phyloP scores from a whole-genome alignment of 2,113 vertebrate species.

The Solenodon paradoxus region DNA sequence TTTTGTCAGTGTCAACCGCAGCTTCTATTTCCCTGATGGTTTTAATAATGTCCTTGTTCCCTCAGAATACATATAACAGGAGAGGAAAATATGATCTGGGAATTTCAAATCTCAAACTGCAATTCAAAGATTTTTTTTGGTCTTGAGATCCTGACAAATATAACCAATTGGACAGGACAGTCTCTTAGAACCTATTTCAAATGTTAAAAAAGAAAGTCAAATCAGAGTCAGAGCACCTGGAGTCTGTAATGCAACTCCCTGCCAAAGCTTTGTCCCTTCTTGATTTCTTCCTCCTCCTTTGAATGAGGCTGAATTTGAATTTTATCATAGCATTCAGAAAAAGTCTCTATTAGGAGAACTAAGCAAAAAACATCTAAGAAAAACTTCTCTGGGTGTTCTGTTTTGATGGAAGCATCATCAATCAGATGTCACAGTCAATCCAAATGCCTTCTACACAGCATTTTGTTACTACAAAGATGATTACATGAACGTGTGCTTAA shows the following conservation, averaged over 20 bases:
- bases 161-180: conserved; percentile 32
- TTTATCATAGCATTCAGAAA: conserved; percentile 6
- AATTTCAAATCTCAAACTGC: conserved; percentile 72
- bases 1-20: background rate
- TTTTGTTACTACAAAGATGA: background rate
- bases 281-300: background rate
- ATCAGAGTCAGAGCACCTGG: background rate
- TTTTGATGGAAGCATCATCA: background rate
- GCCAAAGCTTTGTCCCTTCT: background rate
- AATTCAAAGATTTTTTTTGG: conserved; percentile 37
- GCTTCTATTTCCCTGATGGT: conserved; percentile 32
- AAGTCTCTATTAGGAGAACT: background rate
- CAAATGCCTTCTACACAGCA: background rate
- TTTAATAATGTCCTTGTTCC: conserved; percentile 62
- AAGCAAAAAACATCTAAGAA: background rate
- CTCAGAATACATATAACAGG: background rate
- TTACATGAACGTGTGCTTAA: background rate
- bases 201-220: conserved; percentile 38
- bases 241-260: background rate
- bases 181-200: conserved; percentile 27
- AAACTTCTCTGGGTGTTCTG: background rate
- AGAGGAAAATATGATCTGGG: conserved; percentile 68
- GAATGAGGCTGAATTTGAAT: background rate
- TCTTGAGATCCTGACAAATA: conserved; percentile 2
- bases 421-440: background rate